Percentiles rank a stretch among this genome's conserved stretches.
phyloP scores from a whole-genome alignment of 2,797 vertebrate species.

The Ctenopoma multispine region DNA sequence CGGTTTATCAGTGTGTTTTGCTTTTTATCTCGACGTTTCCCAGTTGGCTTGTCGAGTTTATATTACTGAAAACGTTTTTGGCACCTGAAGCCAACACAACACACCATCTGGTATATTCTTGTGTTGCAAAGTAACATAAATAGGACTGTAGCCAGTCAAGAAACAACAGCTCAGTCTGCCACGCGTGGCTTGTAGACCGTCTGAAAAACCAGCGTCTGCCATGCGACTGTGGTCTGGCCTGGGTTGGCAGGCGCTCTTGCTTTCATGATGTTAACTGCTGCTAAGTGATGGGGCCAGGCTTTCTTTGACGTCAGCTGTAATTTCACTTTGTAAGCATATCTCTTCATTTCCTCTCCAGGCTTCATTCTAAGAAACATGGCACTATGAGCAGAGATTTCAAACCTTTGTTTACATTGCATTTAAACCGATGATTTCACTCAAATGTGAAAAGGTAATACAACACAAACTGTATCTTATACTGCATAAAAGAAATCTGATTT shows the following conservation, averaged over 20 bases:
- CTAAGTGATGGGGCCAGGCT: conserved; percentile 59
- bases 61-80: not conserved
- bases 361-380: conserved; percentile 42
- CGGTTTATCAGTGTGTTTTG: not conserved
- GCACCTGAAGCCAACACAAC: no score
- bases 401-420: conserved; percentile 59
- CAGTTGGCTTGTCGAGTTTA: not conserved
- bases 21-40: not conserved
- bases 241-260: conserved; percentile 38
- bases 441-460: conserved; percentile 9
- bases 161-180: conserved; percentile 54
- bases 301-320: conserved; percentile 70
- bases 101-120: no score
- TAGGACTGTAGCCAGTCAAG: conserved; percentile 8
- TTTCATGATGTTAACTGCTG: conserved; percentile 71
- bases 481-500: conserved; percentile 36
- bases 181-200: conserved; percentile 50
- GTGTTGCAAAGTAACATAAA: not conserved
- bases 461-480: conserved; percentile 10
- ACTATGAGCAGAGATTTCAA: conserved; percentile 32
- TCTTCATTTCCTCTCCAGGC: conserved; percentile 63
- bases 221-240: conserved; percentile 69
- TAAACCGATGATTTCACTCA: conserved; percentile 54
- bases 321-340: conserved; percentile 71
- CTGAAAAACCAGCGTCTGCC: conserved; percentile 67